Evolutionary conservation across 2,113 vertebrate genomes (phyloP).

Genomic region (Serinus canaria): DNA sequence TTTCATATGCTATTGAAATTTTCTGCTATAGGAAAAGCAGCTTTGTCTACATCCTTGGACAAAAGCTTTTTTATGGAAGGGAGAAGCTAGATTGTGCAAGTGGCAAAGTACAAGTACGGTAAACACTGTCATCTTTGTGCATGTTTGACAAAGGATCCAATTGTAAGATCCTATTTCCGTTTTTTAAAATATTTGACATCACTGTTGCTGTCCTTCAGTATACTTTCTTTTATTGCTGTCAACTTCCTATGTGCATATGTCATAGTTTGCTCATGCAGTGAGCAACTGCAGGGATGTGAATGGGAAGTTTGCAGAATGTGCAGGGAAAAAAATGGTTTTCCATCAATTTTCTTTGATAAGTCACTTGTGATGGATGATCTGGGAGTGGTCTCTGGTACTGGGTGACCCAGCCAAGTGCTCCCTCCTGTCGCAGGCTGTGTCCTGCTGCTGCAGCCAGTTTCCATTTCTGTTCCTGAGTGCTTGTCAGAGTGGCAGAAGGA

Average conservation of each 20-base stretch:
- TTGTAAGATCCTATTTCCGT: slow-evolving; percentile 34
- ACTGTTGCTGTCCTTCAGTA: neutral
- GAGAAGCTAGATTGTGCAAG: slow-evolving; percentile 44
- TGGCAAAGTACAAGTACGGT: neutral
- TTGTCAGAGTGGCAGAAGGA: neutral
- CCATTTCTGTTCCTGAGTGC: accelerated
- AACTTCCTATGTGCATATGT: neutral
- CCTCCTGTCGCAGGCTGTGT: neutral
- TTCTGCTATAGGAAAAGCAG: slow-evolving; percentile 27
- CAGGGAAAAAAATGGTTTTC: neutral
- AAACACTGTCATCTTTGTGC: slow-evolving; percentile 68
- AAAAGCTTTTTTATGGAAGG: slow-evolving; percentile 52
- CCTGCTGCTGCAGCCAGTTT: neutral
- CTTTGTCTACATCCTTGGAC: slow-evolving; percentile 4
- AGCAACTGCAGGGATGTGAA: neutral
- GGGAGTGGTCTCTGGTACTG: neutral
- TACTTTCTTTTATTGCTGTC: neutral
- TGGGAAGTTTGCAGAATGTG: neutral
- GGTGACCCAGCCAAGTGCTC: neutral
- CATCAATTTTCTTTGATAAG: accelerated
- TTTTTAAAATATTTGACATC: slow-evolving; percentile 46
- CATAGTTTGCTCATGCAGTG: neutral
- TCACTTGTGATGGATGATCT: neutral
- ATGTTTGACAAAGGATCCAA: slow-evolving; percentile 32
- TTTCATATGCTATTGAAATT: slow-evolving; percentile 15